These are phyloP conservation scores for Thecophora atra DNA, from an alignment of 2,888 invertebrate species.

Conservation along the genomic window DNA sequence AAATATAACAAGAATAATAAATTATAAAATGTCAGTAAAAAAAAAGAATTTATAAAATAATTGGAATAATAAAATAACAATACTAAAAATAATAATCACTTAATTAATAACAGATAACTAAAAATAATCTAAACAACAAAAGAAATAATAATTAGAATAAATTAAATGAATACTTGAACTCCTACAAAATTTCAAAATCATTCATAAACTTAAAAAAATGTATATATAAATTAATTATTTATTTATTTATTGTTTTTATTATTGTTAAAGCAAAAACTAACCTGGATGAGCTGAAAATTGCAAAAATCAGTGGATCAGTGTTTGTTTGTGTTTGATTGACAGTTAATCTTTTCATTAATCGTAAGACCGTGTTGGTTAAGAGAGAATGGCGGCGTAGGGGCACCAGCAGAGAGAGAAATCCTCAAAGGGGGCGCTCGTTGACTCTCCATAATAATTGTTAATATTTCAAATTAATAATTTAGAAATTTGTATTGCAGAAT, in stretches of 20 bases:
- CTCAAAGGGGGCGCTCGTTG: not conserved
- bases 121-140: too few relatives aligned
- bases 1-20: not conserved
- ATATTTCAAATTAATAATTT: too few relatives aligned
- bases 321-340: conserved; percentile 5
- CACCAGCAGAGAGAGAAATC: conserved; percentile 21
- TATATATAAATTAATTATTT: conserved; percentile 30
- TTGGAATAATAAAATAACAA: too few relatives aligned
- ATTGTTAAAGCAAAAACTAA: conserved; percentile 40
- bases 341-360: conserved; percentile 7
- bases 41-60: too few relatives aligned
- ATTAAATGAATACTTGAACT: too few relatives aligned
- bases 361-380: conserved; percentile 11
- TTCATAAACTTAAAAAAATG: not conserved
- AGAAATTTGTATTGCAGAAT: too few relatives aligned
- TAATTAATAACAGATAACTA: too few relatives aligned
- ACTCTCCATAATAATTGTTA: too few relatives aligned
- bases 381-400: conserved; percentile 17
- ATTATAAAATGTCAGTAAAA: too few relatives aligned
- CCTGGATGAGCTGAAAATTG: conserved; percentile 59
- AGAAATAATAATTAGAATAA: too few relatives aligned
- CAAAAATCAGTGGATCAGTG: conserved; percentile 35
- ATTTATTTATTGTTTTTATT: conserved; percentile 7
- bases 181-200: not conserved
- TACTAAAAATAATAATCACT: too few relatives aligned